Conservation (phyloP, 2,888 invertebrate genomes). For the Drosophila demipolita region DNA sequence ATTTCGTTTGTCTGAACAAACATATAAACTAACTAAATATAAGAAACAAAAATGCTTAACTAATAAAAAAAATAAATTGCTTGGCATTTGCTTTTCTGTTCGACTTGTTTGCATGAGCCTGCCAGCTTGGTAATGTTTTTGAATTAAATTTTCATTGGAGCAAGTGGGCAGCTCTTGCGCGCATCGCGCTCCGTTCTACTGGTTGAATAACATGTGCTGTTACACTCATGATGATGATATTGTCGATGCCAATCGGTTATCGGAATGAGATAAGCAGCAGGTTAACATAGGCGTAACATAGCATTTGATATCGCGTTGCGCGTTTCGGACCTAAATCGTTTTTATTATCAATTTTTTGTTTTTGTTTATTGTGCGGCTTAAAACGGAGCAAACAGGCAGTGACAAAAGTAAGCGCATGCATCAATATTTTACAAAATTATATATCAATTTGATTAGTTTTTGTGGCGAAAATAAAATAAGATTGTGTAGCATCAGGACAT, state of each 20-base stretch:
- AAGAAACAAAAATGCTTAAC: neutral
- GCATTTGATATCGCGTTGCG: constrained; percentile 50
- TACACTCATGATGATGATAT: constrained; percentile 9
- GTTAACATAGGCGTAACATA: constrained; percentile 26
- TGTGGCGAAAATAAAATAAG: constrained; percentile 1
- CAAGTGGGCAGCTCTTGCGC: constrained; percentile 43
- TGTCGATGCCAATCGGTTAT: neutral
- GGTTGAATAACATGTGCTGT: constrained; percentile 3
- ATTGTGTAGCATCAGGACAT: constrained; percentile 31
- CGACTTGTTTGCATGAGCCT: constrained; percentile 4
- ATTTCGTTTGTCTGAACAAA: neutral
- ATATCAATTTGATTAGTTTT: constrained; percentile 2
- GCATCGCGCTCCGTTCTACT: constrained; percentile 26
- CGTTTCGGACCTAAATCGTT: constrained; percentile 39
- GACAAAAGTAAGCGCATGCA: constrained; percentile 10
- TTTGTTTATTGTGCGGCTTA: constrained; percentile 52
- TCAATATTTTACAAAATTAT: constrained; percentile 29
- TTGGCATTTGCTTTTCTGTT: constrained; percentile 17
- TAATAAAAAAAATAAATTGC: neutral
- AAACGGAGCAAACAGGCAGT: constrained; percentile 22
- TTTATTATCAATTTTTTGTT: constrained; percentile 52
- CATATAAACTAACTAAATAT: constrained; percentile 1
- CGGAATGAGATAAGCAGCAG: constrained; percentile 10
- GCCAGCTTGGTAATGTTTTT: constrained; percentile 33
- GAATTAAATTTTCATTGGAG: constrained; percentile 37